Evolutionary conservation across 2,888 invertebrate genomes (phyloP).

Genomic region (Notodonta ziczac): DNA sequence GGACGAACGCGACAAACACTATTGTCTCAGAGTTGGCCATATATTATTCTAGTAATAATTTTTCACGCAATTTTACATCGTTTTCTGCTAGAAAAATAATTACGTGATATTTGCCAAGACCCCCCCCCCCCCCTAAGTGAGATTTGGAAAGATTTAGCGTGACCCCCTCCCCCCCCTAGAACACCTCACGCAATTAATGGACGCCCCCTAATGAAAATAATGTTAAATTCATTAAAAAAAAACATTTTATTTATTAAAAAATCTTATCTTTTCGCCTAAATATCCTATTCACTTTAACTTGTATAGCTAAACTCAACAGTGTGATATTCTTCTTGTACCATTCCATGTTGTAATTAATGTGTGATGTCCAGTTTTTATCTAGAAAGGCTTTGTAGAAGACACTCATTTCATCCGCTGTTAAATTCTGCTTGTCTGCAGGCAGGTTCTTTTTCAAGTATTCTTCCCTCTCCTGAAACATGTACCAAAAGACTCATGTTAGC

Average conservation of each 20-base stretch:
- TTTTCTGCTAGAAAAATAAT: too few species aligned
- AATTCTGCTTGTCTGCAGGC: slow-evolving; percentile 77
- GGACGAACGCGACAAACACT: too few species aligned
- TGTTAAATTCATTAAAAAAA: slow-evolving; percentile 3
- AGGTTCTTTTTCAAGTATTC: slow-evolving; percentile 80
- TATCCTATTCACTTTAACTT: slow-evolving; percentile 80
- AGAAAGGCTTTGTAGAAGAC: slow-evolving; percentile 94
- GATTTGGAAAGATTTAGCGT: too few species aligned
- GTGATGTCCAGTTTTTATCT: slow-evolving; percentile 91
- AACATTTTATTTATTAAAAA: slow-evolving; percentile 19
- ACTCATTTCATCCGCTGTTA: slow-evolving; percentile 93
- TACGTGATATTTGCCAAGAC: too few species aligned
- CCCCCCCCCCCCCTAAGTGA: too few species aligned
- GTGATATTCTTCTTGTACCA: slow-evolving; percentile 93
- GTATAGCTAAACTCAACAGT: slow-evolving; percentile 85
- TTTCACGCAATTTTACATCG: too few species aligned
- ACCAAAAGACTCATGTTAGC: not conserved
- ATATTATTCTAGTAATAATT: too few species aligned
- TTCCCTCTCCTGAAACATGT: slow-evolving; percentile 80
- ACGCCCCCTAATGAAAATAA: too few species aligned
- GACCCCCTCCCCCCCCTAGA: too few species aligned
- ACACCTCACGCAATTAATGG: too few species aligned
- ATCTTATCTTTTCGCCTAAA: slow-evolving; percentile 59
- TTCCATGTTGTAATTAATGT: slow-evolving; percentile 90
- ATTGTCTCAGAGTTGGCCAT: too few species aligned